Conservation (phyloP, 2,797 vertebrate genomes). For the Falco columbarius region DNA sequence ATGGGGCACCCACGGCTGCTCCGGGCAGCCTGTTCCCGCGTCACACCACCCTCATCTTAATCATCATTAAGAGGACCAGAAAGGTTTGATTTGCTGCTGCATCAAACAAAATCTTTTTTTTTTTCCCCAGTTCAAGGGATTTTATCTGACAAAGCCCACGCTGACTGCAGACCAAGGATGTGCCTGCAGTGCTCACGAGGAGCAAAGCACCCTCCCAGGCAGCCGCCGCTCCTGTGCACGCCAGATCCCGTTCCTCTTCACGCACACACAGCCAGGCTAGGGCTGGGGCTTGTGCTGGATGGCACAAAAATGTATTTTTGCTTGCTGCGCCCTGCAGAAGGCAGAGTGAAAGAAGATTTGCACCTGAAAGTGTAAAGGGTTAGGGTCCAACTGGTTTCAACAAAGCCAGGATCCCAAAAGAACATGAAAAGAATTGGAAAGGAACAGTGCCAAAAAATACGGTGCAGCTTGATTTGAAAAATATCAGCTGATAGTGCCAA, state of each 20-base stretch:
- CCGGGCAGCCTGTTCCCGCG: rapidly evolving
- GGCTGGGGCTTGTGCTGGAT: neutral
- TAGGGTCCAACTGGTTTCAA: neutral
- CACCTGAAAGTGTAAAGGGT: neutral
- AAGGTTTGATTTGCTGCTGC: neutral
- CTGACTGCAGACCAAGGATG: neutral
- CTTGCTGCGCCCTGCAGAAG: neutral
- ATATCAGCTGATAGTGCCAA: neutral
- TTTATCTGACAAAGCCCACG: neutral
- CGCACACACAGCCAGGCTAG: rapidly evolving
- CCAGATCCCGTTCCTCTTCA: rapidly evolving
- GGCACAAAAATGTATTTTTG: neutral
- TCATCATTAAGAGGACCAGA: neutral
- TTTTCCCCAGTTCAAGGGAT: neutral
- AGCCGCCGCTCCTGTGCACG: neutral
- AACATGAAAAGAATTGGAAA: neutral
- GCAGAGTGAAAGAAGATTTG: neutral
- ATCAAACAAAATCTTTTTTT: neutral
- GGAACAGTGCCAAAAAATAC: neutral
- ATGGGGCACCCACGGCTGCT: neutral
- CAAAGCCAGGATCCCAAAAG: neutral
- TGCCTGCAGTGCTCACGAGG: neutral
- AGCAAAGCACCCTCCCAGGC: neutral
- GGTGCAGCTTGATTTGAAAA: neutral
- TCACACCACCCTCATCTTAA: neutral